Conservation (phyloP, 2,888 invertebrate species). For the Rotaria sp. region DNA sequence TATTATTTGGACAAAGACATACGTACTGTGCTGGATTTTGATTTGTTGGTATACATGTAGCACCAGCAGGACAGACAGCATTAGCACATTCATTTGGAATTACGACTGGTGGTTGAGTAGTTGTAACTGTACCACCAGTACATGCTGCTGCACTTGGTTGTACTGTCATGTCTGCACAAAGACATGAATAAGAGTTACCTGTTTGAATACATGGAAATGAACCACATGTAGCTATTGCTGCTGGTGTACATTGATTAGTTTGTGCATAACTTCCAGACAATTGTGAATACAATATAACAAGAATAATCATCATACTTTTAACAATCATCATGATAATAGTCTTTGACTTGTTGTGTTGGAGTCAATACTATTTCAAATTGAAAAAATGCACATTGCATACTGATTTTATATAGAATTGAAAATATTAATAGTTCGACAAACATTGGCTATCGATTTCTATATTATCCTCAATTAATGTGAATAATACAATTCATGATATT, state of each 20-base stretch:
- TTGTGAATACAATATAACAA: background rate
- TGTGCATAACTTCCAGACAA: background rate
- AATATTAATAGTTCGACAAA: too few relatives aligned
- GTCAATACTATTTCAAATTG: background rate
- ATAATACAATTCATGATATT: background rate
- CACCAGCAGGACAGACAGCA: background rate
- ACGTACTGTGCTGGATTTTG: background rate
- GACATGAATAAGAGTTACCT: background rate
- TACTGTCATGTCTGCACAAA: background rate
- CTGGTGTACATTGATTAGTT: background rate
- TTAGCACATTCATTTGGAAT: background rate
- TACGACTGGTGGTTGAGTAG: background rate
- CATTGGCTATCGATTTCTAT: background rate
- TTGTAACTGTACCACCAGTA: background rate
- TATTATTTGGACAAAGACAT: background rate
- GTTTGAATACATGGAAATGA: background rate
- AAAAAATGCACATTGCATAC: background rate
- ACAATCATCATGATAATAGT: background rate
- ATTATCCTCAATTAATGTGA: background rate
- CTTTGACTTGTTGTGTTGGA: background rate
- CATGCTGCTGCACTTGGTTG: background rate
- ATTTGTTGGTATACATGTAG: background rate
- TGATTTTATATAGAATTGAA: background rate
- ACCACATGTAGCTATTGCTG: background rate
- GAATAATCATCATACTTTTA: background rate